A percentile compares a stretch with the other conserved stretches of the same genome.
These are phyloP conservation scores for Rosalia funebris DNA, from an alignment of 2,888 invertebrate species.

Conservation along the genomic window DNA sequence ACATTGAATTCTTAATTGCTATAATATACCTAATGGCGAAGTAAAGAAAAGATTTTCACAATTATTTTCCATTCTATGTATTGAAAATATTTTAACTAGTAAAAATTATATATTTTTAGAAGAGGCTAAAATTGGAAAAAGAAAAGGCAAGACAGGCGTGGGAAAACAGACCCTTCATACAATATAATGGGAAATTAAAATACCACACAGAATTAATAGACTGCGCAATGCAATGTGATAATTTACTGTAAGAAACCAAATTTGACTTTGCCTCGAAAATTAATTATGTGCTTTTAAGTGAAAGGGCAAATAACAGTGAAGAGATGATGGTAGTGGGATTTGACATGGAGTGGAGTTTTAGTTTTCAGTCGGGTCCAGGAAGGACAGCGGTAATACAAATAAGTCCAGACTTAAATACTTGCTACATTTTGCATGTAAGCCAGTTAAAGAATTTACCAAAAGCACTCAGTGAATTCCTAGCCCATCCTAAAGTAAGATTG, in stretches of 20 bases:
- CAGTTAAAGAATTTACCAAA: constrained; percentile 69
- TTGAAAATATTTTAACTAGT: neutral
- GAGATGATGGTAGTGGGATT: constrained; percentile 69
- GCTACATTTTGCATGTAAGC: constrained; percentile 70
- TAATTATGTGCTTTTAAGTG: constrained; percentile 59
- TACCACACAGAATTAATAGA: constrained; percentile 62
- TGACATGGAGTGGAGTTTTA: constrained; percentile 76
- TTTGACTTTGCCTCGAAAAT: too few relatives aligned
- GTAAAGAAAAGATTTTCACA: too few relatives aligned
- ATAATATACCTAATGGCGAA: too few relatives aligned
- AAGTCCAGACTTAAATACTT: constrained; percentile 68
- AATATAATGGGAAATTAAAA: constrained; percentile 56
- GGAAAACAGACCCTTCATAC: constrained; percentile 60
- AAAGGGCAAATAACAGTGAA: constrained; percentile 54
- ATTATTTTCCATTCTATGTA: neutral
- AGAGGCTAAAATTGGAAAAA: constrained; percentile 21
- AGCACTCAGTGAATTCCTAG: constrained; percentile 66
- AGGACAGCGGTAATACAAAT: constrained; percentile 73
- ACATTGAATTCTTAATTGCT: too few relatives aligned
- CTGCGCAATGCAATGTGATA: constrained; percentile 65
- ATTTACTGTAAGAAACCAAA: constrained; percentile 60
- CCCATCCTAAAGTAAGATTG: constrained; percentile 69
- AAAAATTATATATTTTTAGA: neutral
- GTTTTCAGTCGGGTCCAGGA: constrained; percentile 69
- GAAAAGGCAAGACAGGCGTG: constrained; percentile 30